A percentile compares a stretch with the other conserved stretches of the same genome.
These are phyloP conservation scores for Tetragonisca angustula DNA, from an alignment of 2,888 invertebrate genomes.

Conservation along the genomic window DNA sequence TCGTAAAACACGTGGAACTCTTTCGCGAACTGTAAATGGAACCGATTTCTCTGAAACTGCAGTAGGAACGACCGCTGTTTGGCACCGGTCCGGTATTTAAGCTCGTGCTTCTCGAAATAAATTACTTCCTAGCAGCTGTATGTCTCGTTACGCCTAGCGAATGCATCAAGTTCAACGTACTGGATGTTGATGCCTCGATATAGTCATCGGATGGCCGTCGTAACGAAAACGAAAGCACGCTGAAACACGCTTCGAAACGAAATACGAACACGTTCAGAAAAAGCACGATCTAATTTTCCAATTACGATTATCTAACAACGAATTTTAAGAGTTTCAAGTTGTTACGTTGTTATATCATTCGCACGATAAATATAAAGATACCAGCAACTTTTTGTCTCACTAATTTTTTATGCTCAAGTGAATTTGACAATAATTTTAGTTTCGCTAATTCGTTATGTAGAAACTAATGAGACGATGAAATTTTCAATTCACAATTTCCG, in stretches of 20 bases:
- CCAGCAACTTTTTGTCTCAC: no score
- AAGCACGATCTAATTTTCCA: background rate
- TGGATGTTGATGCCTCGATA: slow-evolving; percentile 36
- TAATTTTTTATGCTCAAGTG: no score
- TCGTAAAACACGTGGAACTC: background rate
- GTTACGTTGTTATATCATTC: no score
- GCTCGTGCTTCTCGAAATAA: slow-evolving; percentile 51
- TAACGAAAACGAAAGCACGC: background rate
- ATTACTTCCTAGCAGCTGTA: slow-evolving; percentile 54
- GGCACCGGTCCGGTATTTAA: slow-evolving; percentile 52
- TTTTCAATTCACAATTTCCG: no score
- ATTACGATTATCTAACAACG: background rate
- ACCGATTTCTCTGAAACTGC: slow-evolving; percentile 42
- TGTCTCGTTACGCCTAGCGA: slow-evolving; percentile 41
- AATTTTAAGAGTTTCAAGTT: background rate
- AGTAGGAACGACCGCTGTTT: slow-evolving; percentile 50
- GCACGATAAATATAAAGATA: slow-evolving; percentile 6
- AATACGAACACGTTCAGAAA: background rate
- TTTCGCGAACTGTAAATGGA: slow-evolving; percentile 29
- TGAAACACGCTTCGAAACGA: background rate
- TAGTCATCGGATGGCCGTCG: background rate
- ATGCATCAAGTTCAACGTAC: slow-evolving; percentile 51
- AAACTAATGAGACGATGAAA: no score
- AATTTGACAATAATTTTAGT: no score
- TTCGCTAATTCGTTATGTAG: no score